Evolutionary conservation across 1,140 invertebrate genomes (phyloP).

Genomic region (Drosophila repletoides): DNA sequence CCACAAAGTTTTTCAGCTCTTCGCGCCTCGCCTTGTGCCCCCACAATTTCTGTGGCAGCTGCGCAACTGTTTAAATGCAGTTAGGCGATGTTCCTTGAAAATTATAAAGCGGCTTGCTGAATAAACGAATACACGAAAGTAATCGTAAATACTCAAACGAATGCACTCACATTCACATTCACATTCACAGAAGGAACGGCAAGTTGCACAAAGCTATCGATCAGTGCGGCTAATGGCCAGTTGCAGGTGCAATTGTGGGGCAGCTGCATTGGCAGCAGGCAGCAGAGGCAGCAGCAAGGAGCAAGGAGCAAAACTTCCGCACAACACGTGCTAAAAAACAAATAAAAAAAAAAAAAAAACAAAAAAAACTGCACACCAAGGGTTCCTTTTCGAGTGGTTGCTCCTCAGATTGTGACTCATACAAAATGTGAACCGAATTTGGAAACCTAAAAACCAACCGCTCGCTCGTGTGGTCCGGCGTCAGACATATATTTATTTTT

Average conservation of each 20-base stretch:
- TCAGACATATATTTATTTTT: too few species aligned
- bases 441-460: constrained; percentile 1
- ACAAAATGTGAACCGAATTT: constrained; percentile 11
- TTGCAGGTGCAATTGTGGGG: constrained; percentile 38
- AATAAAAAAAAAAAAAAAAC: not conserved
- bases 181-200: constrained; percentile 1
- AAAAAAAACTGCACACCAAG: not conserved
- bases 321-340: constrained; percentile 46
- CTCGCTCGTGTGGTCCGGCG: constrained; percentile 56
- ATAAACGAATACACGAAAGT: constrained; percentile 12
- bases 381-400: not conserved
- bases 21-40: constrained; percentile 18
- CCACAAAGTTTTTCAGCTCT: not conserved
- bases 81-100: constrained; percentile 59
- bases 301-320: constrained; percentile 26
- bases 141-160: constrained; percentile 2
- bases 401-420: constrained; percentile 36
- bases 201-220: constrained; percentile 44
- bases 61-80: constrained; percentile 69
- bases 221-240: constrained; percentile 59
- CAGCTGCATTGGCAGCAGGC: too few species aligned
- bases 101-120: constrained; percentile 68
- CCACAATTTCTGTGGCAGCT: constrained; percentile 44
- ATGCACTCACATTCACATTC: constrained; percentile 5
- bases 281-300: too few species aligned